A percentile compares a stretch with the other conserved stretches of the same genome.
Evolutionary conservation across 2,888 invertebrate species (phyloP).

Genomic region (Melolontha melolontha): DNA sequence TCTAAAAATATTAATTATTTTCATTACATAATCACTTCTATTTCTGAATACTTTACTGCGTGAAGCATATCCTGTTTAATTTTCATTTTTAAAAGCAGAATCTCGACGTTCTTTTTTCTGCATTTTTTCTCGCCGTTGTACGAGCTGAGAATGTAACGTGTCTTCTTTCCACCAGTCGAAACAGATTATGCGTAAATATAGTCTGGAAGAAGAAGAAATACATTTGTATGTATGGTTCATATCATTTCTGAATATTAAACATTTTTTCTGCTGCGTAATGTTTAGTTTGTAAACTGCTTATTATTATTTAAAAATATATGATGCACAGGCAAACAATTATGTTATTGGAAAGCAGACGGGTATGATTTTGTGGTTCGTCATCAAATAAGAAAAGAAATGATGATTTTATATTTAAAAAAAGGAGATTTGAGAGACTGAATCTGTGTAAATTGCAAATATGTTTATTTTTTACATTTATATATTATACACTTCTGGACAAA

Average conservation of each 20-base stretch:
- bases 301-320: conserved; percentile 6
- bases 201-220: not conserved
- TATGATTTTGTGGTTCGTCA: too few relatives aligned
- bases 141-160: not conserved
- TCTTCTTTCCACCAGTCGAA: too few relatives aligned
- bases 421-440: too few relatives aligned
- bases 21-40: conserved; percentile 23
- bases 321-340: too few relatives aligned
- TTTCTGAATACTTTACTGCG: conserved; percentile 14
- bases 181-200: too few relatives aligned
- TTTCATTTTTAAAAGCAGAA: conserved; percentile 9
- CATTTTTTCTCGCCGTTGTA: not conserved
- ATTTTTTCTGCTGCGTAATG: not conserved
- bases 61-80: conserved; percentile 32
- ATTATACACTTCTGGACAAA: too few relatives aligned
- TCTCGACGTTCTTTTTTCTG: not conserved
- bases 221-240: not conserved
- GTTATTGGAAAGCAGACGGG: too few relatives aligned
- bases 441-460: too few relatives aligned
- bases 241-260: not conserved
- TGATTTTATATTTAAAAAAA: too few relatives aligned
- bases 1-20: conserved; percentile 18
- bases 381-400: too few relatives aligned
- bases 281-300: not conserved
- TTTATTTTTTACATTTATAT: too few relatives aligned